phyloP scores from a whole-genome alignment of 2,113 vertebrate genomes.

The Cygnus atratus region DNA sequence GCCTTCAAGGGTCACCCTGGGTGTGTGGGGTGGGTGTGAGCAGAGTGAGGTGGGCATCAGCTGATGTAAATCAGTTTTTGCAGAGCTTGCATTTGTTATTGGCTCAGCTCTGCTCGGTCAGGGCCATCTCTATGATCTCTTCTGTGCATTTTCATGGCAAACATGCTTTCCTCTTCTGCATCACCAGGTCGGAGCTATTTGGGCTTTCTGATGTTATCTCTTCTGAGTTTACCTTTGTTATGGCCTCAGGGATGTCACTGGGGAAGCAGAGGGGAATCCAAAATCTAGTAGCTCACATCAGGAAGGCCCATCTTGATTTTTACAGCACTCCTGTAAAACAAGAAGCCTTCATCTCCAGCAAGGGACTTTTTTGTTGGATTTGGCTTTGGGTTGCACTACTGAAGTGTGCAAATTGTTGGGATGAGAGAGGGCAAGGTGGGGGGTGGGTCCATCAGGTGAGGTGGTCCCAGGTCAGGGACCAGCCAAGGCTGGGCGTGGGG shows the following conservation, averaged over 20 bases:
- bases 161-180: not conserved
- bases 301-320: not conserved
- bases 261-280: not conserved
- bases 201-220: not conserved
- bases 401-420: not conserved
- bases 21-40: not conserved
- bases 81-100: not conserved
- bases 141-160: not conserved
- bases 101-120: not conserved
- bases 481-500: constrained; percentile 23
- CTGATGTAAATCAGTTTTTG: not conserved
- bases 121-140: not conserved
- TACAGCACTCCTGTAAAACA: not conserved
- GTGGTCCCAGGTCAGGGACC: constrained; percentile 1
- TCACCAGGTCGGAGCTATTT: not conserved
- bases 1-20: not conserved
- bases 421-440: not conserved
- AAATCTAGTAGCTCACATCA: not conserved
- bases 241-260: not conserved
- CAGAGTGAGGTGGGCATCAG: not conserved
- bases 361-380: constrained; percentile 62
- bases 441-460: not conserved
- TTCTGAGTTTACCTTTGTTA: not conserved
- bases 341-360: constrained; percentile 7
- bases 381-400: constrained; percentile 30